Evolutionary conservation across 2,797 vertebrate genomes (phyloP), one percentile per base, ranked within the genome.

Genomic region (Chaenodraco wilsoni): DNA sequence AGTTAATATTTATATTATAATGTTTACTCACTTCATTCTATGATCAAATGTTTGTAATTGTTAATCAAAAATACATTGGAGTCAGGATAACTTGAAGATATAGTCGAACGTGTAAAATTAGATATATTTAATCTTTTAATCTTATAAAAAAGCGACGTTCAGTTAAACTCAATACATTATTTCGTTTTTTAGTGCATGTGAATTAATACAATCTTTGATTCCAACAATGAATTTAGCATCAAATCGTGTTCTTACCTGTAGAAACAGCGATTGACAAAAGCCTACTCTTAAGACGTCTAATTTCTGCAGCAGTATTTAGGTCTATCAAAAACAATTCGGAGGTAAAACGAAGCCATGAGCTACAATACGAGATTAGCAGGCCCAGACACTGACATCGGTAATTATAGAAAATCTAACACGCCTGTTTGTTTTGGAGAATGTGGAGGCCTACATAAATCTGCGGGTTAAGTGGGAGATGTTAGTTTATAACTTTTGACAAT

Each of bases 401-500:
- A 90, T 87, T 93, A 80, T 73, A 77, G 84, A 85, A 91, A 93
- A 94, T 90, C 89, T 84, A 85, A 81, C 87, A 79, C 63, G 78
- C 74, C 84, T 94, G 93, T 94, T 94, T 93, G 90, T 91, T 93
- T 92, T 93, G 82, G 87, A 91, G 85, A 94, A 91, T 90, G 89
- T 88, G 86, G 86, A 91, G 87, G 84, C 86, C 90, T 84, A 80
- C 89, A 75, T 76, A 83, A 84, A 86, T 91, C 88, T 89, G 89
- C 76, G 83, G 89, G 87, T 90, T 90, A 92, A 91, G 91, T 92
- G 90, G 88, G 90, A 94, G 90, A 93, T 94, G 72, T 88, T 91
- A 90, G 90, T 96, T 97, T 96, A 97, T 96, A 95, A 92, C 95
- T 95, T 94, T 96, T 92, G 92, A 95, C 96, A 97, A 96, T 97